Evolutionary conservation across 2,797 vertebrate species (phyloP).

Genomic region (Linurgus olivaceus): DNA sequence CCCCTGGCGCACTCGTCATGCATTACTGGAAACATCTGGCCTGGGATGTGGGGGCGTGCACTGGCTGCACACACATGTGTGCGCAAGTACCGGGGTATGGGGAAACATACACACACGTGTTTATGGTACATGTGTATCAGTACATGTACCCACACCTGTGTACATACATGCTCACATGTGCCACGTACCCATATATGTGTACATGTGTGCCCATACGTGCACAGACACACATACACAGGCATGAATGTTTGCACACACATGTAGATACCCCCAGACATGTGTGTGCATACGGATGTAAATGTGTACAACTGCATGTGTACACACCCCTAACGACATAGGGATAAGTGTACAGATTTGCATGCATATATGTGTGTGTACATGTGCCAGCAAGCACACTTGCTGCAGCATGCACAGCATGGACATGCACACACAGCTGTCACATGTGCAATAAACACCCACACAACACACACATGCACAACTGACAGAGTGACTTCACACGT

Average conservation of each 20-base stretch:
- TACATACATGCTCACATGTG: accelerated
- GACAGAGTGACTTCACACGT: accelerated
- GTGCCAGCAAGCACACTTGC: neutral
- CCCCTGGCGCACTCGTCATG: neutral
- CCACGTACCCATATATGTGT: accelerated
- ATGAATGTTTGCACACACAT: neutral
- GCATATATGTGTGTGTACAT: neutral
- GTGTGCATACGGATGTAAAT: neutral
- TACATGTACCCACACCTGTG: neutral
- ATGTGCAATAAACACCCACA: neutral
- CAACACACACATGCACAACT: neutral
- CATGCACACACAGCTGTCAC: neutral
- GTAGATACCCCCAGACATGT: neutral
- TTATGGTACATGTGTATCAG: accelerated
- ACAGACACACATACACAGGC: neutral
- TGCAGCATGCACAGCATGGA: neutral
- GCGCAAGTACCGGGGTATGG: neutral
- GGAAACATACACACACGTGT: neutral
- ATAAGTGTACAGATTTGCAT: neutral
- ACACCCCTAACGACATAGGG: neutral
- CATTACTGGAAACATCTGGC: conserved; percentile 66
- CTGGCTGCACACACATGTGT: neutral
- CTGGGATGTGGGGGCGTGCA: neutral
- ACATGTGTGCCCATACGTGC: too few relatives aligned
- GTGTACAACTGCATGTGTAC: neutral